Percentiles rank a stretch among this genome's conserved stretches.
Conservation (phyloP, 2,113 vertebrate species). For the Theropithecus gelada region DNA sequence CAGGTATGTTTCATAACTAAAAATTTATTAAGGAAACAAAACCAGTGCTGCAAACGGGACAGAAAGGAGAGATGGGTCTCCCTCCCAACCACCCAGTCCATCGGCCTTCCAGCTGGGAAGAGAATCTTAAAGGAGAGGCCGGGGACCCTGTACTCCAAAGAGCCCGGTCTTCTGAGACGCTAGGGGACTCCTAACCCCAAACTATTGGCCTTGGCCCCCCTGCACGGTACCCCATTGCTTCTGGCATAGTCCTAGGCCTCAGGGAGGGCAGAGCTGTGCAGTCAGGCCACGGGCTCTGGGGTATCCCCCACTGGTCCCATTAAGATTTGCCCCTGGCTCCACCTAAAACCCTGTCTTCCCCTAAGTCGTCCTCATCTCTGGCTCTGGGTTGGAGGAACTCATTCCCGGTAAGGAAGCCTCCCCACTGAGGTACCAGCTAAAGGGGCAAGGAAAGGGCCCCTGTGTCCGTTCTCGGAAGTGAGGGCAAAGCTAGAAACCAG, state of each 20-base stretch:
- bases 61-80: constrained; percentile 41
- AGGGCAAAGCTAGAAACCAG: not conserved
- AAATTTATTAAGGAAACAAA: constrained; percentile 84
- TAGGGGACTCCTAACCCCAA: not conserved
- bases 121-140: not conserved
- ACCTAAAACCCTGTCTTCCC: not conserved
- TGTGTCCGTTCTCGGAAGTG: not conserved
- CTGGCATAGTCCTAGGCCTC: not conserved
- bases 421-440: constrained; percentile 4
- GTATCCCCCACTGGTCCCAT: constrained; percentile 3
- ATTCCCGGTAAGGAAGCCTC: not conserved
- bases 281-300: not conserved
- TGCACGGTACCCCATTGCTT: not conserved
- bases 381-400: not conserved
- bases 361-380: not conserved
- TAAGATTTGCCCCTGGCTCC: constrained; percentile 41
- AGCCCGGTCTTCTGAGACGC: not conserved
- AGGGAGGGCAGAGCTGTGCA: not conserved
- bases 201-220: not conserved
- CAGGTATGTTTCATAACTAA: constrained; percentile 81
- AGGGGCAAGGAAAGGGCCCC: not conserved
- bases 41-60: constrained; percentile 63
- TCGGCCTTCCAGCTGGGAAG: not conserved
- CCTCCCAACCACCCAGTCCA: constrained; percentile 18
- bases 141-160: not conserved